Evolutionary conservation across 2,888 invertebrate species (phyloP), one percentile per base, ranked within the genome.

Genomic region (Branchipolynoe longqiensis): DNA sequence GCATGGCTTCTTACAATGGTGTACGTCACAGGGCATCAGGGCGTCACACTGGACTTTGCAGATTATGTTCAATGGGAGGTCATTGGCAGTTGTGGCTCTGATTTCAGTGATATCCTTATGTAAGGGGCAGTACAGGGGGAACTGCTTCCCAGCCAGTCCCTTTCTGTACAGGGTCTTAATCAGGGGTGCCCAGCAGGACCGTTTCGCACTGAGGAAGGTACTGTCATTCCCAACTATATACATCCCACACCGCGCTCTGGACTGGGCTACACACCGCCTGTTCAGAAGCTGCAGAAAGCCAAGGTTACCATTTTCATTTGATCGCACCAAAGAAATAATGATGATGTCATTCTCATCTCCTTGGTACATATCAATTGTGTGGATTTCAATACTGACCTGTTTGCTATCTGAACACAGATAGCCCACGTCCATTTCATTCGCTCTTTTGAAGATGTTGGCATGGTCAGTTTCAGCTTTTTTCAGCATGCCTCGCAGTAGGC

Each of bases 231-330:
- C 88, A n/a, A 87, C 81, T n/a, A 87, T 83, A 69, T 84, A 86
- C 73, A 88, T 56, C 6, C 87, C 87, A 84, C 87, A 86, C 40
- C 58, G 78, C 14, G 87, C 83, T 62, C 90, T 84, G n/a, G 90
- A 89, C 62, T 89, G 89, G 31, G 92, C 92, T 0, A 93, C 92
- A 87, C 91, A 91, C 6, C 93, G 90, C 18, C 93, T 89, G 86
- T 93, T 93, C 0, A 89, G 69, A 22, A 85, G 56, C 31, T 88
- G 90, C 62, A 93, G 87, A 87, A 94, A 93, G 33, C 93, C 93
- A 83, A 92, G 89, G 25, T 89, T 87, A 36, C 88, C 87, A 38
- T 90, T 89, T 28, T 74, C 85, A 86, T 91, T 92, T 41, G 89
- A 89, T 41, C 91, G 85, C 0, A 92, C 91, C 59, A 91, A 88